Evolutionary conservation across 64 coral and sea anemone species (phyloP).

Genomic region (Platygyra sinensis): DNA sequence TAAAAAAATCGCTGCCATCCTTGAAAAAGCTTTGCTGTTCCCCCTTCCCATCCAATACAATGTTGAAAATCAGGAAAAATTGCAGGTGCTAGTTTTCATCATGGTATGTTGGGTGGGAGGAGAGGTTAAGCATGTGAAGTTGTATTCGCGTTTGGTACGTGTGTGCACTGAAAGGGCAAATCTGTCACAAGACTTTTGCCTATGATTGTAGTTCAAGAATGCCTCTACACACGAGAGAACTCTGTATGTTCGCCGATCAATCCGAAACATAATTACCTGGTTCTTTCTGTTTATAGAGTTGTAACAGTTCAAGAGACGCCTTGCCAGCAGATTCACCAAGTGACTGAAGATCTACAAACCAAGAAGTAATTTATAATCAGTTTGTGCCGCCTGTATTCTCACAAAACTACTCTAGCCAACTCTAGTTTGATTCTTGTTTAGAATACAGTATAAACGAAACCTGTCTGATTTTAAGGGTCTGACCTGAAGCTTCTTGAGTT

Average conservation of each 20-base stretch:
- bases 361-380: background rate
- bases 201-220: background rate
- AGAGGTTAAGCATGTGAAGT: no score
- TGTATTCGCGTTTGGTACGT: no score
- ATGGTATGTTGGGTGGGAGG: no score
- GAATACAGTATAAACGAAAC: background rate
- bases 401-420: background rate
- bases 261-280: background rate
- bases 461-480: background rate
- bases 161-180: no score
- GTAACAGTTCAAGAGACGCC: slow-evolving; percentile 51
- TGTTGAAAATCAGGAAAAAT: no score
- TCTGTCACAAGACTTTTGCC: no score
- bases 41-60: no score
- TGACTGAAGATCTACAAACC: slow-evolving; percentile 22
- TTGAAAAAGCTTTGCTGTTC: no score
- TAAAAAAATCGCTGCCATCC: no score
- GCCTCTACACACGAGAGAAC: background rate
- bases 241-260: background rate
- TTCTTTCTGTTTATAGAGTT: slow-evolving; percentile 29
- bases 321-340: slow-evolving; percentile 55
- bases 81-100: no score
- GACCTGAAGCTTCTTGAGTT: slow-evolving; percentile 76
- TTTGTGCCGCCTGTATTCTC: no score
- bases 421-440: background rate